These are phyloP conservation scores for Solenopsis invicta DNA, from an alignment of 1,140 invertebrate species.

Conservation along the genomic window DNA sequence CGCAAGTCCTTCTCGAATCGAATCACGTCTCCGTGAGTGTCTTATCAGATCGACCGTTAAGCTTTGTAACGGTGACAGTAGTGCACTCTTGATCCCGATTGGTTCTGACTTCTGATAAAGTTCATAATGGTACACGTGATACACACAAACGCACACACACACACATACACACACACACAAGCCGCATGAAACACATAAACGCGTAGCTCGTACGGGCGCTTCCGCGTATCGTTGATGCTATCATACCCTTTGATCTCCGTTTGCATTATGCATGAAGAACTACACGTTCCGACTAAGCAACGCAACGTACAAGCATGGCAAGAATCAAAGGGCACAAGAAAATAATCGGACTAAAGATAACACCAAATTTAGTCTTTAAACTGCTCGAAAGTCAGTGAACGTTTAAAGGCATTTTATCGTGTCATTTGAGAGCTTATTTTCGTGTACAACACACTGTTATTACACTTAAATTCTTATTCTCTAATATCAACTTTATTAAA, in stretches of 20 bases:
- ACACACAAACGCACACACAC: not conserved
- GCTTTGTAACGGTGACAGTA: not conserved
- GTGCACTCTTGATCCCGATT: constrained; percentile 20
- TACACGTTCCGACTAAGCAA: constrained; percentile 27
- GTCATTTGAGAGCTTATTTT: not conserved
- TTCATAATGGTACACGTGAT: constrained; percentile 47
- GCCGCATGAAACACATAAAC: constrained; percentile 21
- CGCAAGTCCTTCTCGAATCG: constrained; percentile 1
- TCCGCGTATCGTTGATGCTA: constrained; percentile 37
- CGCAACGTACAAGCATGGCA: constrained; percentile 52
- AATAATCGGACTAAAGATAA: constrained; percentile 67
- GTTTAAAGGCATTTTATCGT: not conserved
- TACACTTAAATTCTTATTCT: not conserved
- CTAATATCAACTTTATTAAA: constrained; percentile 20
- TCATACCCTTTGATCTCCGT: constrained; percentile 70
- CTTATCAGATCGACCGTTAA: constrained; percentile 46
- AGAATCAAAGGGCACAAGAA: constrained; percentile 68
- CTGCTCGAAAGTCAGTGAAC: not conserved
- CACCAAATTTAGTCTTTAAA: constrained; percentile 29
- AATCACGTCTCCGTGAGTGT: constrained; percentile 36
- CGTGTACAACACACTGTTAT: not conserved
- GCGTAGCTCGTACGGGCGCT: constrained; percentile 38
- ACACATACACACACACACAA: not conserved
- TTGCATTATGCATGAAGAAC: constrained; percentile 73
- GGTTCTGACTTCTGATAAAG: not conserved